Evolutionary conservation across 2,888 invertebrate species (phyloP).

Genomic region (Leptinotarsa rubiginosa): DNA sequence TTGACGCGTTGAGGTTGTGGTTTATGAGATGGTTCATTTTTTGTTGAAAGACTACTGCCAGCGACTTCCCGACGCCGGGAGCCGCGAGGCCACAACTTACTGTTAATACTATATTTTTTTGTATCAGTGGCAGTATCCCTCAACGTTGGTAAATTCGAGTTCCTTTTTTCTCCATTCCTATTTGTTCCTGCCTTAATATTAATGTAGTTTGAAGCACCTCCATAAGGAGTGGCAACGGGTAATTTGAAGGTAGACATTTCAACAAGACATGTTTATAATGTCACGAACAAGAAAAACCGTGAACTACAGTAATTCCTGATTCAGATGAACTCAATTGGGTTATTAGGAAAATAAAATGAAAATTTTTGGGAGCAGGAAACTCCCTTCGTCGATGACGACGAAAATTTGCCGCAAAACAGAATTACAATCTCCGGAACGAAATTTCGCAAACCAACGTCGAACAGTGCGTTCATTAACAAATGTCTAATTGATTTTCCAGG

Average conservation of each 20-base stretch:
- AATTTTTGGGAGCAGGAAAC: conserved; percentile 72
- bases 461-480: too few species aligned
- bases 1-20: conserved; percentile 76
- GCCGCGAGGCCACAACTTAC: conserved; percentile 75
- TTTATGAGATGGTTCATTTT: conserved; percentile 77
- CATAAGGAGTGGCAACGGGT: conserved; percentile 78
- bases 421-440: too few species aligned
- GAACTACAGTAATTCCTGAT: conserved; percentile 47
- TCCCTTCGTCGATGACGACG: conserved; percentile 76
- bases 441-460: too few species aligned
- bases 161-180: conserved; percentile 82
- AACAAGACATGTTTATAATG: conserved; percentile 82
- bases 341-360: conserved; percentile 60
- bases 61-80: conserved; percentile 75
- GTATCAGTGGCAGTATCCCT: conserved; percentile 80
- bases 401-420: too few species aligned
- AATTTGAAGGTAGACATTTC: conserved; percentile 82
- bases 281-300: conserved; percentile 70
- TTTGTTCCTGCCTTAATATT: conserved; percentile 59
- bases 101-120: conserved; percentile 73
- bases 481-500: too few species aligned
- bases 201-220: conserved; percentile 74
- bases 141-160: conserved; percentile 76
- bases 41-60: conserved; percentile 67
- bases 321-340: conserved; percentile 58